phyloP scores from a whole-genome alignment of 1,140 invertebrate genomes.

The Scylla paramamosain region DNA sequence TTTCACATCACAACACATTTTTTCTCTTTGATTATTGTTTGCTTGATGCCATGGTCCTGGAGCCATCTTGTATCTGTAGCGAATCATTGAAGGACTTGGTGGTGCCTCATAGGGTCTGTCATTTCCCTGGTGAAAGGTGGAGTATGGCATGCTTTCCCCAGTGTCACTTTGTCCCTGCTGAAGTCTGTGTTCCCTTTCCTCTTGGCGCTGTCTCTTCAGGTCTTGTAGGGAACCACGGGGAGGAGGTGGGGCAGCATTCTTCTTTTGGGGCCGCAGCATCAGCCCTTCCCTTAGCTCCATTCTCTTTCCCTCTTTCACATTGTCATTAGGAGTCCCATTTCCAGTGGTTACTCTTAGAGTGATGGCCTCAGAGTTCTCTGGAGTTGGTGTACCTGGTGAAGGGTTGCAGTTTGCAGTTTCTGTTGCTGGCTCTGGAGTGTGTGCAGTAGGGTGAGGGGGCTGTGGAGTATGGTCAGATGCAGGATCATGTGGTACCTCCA shows the following conservation, averaged over 20 bases:
- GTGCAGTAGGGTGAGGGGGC: neutral
- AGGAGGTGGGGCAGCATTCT: slow-evolving; percentile 29
- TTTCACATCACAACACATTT: slow-evolving; percentile 65
- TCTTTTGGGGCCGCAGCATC: neutral
- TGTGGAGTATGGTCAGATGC: neutral
- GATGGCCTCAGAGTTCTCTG: neutral
- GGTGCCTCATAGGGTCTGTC: slow-evolving; percentile 39
- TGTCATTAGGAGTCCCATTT: neutral
- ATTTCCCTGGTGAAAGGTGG: slow-evolving; percentile 3
- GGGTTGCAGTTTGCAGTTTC: neutral
- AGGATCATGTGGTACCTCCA: neutral
- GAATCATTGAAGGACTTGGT: slow-evolving; percentile 55
- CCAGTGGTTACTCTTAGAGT: neutral
- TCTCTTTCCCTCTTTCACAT: neutral
- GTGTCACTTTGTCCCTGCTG: neutral
- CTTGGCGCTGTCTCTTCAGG: slow-evolving; percentile 52
- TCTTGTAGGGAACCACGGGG: slow-evolving; percentile 52
- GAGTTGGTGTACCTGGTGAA: neutral
- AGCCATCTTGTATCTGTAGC: slow-evolving; percentile 64
- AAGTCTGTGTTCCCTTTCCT: neutral
- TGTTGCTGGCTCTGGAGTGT: neutral
- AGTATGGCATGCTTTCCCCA: neutral
- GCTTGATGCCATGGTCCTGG: neutral
- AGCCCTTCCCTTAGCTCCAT: neutral
- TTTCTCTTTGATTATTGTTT: slow-evolving; percentile 49